Evolutionary conservation across 2,888 invertebrate species (phyloP), one percentile per base, ranked within the genome.

Genomic region (Agonum fuliginosum): DNA sequence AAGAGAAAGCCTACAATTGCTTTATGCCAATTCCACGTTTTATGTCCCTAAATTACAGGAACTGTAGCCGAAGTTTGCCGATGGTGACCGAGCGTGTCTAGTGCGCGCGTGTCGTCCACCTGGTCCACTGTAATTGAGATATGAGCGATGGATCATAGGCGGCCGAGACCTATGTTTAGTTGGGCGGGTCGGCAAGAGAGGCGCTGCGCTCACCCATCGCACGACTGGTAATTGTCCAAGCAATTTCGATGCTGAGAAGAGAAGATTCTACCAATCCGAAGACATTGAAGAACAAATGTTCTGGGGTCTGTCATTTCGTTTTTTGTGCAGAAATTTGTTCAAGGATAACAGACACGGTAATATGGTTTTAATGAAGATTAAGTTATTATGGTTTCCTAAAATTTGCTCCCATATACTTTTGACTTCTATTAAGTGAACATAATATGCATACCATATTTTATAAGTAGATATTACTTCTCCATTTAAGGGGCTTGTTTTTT

Each of bases 111-210:
- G 74, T 41, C 46, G 74, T 30, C 62, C 74, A 74, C 43, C 78
- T 70, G 77, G 77, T 74, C 58, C 69, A 82, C 81, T 81, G 81
- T 85, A 85, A 85, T 85, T 85, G 85, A 85, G 85, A 85, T 85
- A 85, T 85, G 85, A 85, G 82, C 80, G 79, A 81, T 81, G 81
- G 81, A 80, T 82, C 79, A 82, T 82, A 80, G 78, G 83, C 81
- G 82, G 82, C 82, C 80, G 79, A 81, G 83, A 83, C 83, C 84
- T 85, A 84, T 85, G 84, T 85, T 86, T 86, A 86, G 85, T 85
- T 85, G 86, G 86, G 86, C 86, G 86, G 85, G 48, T 20, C 67
- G 20, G 14, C 19, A 22, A 71, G 65, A 74, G 65, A 62, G 20
- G 51, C 27, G 17, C 71, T 58, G 58, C 54, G 62, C 62, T 73